Evolutionary conservation across 1,140 invertebrate species (phyloP).

Genomic region (Drosophila arizonae): DNA sequence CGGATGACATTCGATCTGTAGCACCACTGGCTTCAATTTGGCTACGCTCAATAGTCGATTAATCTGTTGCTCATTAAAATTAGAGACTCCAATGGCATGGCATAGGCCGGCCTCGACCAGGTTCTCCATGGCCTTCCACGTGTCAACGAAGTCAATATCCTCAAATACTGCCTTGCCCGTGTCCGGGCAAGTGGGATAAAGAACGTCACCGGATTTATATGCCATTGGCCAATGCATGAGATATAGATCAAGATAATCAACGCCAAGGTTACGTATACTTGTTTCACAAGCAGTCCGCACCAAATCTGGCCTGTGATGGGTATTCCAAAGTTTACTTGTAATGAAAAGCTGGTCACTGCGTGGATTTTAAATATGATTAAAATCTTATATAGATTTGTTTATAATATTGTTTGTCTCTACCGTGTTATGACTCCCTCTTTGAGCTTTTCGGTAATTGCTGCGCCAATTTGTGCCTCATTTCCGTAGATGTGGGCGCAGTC

Average conservation of each 20-base stretch:
- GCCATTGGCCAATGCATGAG: constrained; percentile 91
- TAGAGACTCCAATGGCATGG: constrained; percentile 93
- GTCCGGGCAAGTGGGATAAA: constrained; percentile 83
- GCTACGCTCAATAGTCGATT: constrained; percentile 87
- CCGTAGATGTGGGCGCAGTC: constrained; percentile 91
- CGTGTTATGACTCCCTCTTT: constrained; percentile 86
- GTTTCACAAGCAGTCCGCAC: constrained; percentile 78
- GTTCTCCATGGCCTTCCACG: constrained; percentile 94
- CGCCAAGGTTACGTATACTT: constrained; percentile 86
- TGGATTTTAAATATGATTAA: background rate
- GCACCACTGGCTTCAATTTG: constrained; percentile 89
- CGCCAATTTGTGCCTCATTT: constrained; percentile 90
- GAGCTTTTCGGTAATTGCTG: constrained; percentile 86
- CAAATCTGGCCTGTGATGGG: constrained; percentile 67
- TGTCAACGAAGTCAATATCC: constrained; percentile 91
- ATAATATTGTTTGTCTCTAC: constrained; percentile 57
- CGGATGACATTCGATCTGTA: constrained; percentile 92
- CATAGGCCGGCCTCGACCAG: constrained; percentile 88
- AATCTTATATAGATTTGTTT: background rate
- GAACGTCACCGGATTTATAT: constrained; percentile 80
- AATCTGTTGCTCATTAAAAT: constrained; percentile 94
- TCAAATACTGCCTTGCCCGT: constrained; percentile 85
- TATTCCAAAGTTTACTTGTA: constrained; percentile 85
- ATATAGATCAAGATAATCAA: constrained; percentile 91
- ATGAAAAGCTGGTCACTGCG: constrained; percentile 87